Conservation (phyloP, 2,888 invertebrate genomes). For the Drosophila suboccidentalis region DNA sequence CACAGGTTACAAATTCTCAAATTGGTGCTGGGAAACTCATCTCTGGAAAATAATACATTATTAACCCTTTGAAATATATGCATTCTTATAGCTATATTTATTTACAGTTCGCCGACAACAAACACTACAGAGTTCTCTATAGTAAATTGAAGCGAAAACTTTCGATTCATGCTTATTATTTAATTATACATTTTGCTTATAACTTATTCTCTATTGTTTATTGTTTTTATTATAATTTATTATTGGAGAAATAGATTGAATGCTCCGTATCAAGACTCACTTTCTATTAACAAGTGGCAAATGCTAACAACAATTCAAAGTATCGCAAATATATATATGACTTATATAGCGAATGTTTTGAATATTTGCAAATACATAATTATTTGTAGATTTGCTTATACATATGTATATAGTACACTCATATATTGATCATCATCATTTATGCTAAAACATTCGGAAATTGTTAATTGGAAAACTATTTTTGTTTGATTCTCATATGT, state of each 20-base stretch:
- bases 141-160: conserved; percentile 56
- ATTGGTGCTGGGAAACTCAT: conserved; percentile 15
- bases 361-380: conserved; percentile 20
- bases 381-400: conserved; percentile 31
- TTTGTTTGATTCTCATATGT: conserved; percentile 56
- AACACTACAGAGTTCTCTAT: conserved; percentile 43
- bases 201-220: conserved; percentile 30
- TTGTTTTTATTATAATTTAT: conserved; percentile 11
- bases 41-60: conserved; percentile 2
- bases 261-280: conserved; percentile 25
- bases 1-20: background rate
- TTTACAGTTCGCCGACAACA: conserved; percentile 58
- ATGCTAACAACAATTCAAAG: conserved; percentile 71
- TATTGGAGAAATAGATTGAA: conserved; percentile 42
- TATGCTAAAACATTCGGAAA: conserved; percentile 30
- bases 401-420: background rate
- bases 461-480: conserved; percentile 56
- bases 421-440: conserved; percentile 4
- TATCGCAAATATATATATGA: conserved; percentile 29
- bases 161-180: conserved; percentile 31
- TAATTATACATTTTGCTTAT: conserved; percentile 31
- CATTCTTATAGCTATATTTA: conserved; percentile 32
- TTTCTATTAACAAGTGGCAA: conserved; percentile 65
- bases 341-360: conserved; percentile 5
- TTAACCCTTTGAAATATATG: conserved; percentile 14